Percentiles rank a stretch among this genome's conserved stretches.
phyloP scores from a whole-genome alignment of 1,140 invertebrate species.

The Magallana gigas region DNA sequence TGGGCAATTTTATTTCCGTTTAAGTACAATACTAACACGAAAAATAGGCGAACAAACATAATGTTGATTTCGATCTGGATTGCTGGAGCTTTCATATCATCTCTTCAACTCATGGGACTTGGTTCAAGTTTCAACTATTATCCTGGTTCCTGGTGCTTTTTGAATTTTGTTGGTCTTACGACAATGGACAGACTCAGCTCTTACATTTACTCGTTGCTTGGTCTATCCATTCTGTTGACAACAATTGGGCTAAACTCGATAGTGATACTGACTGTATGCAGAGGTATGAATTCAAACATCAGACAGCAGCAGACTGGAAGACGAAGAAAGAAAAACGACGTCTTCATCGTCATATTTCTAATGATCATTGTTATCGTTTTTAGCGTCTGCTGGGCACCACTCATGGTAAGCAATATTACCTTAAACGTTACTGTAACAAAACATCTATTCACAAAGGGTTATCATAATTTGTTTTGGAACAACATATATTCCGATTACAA shows the following conservation, averaged over 20 bases:
- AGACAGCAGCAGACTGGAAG: not conserved
- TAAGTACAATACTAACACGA: conserved; percentile 74
- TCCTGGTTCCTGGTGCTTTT: conserved; percentile 79
- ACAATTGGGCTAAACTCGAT: conserved; percentile 62
- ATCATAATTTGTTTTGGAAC: too few relatives aligned
- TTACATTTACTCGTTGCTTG: conserved; percentile 70
- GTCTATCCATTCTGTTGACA: conserved; percentile 67
- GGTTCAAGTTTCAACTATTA: conserved; percentile 71
- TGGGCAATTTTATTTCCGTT: conserved; percentile 77
- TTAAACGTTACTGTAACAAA: too few relatives aligned
- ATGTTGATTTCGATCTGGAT: conserved; percentile 71
- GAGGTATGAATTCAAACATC: conserved; percentile 10
- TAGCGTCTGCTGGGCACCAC: conserved; percentile 47
- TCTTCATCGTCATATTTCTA: conserved; percentile 43
- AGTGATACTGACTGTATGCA: conserved; percentile 32
- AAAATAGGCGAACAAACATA: conserved; percentile 63
- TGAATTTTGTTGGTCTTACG: conserved; percentile 69
- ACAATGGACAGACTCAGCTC: conserved; percentile 62
- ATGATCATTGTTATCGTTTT: conserved; percentile 45
- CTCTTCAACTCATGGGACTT: conserved; percentile 76
- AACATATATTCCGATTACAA: too few relatives aligned
- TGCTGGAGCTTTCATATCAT: conserved; percentile 68
- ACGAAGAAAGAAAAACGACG: conserved; percentile 14
- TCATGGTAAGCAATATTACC: conserved; percentile 43
- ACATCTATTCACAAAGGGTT: too few relatives aligned